Conservation (phyloP, 2,113 vertebrate genomes). For the Oncorhynchus keta region DNA sequence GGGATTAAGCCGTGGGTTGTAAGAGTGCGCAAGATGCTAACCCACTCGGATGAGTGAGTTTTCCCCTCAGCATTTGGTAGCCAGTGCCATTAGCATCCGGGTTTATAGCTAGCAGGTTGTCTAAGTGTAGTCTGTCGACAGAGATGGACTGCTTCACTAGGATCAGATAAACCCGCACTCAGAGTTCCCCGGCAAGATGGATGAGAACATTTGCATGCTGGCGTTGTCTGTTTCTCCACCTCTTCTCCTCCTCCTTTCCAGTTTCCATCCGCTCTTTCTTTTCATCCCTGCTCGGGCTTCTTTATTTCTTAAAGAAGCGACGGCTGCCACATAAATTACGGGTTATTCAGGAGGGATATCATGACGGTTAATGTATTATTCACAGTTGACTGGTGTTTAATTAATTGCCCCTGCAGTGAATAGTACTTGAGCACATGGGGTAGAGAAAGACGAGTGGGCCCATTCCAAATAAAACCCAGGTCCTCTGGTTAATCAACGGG, state of each 20-base stretch:
- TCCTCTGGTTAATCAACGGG: conserved; percentile 44
- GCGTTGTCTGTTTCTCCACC: conserved; percentile 46
- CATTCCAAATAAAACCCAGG: conserved; percentile 45
- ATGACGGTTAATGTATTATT: conserved; percentile 56
- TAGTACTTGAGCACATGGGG: conserved; percentile 30
- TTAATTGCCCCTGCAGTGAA: conserved; percentile 48
- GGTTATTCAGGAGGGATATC: conserved; percentile 41
- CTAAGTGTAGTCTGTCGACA: conserved; percentile 36
- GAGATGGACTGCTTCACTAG: conserved; percentile 58
- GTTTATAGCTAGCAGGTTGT: conserved; percentile 39
- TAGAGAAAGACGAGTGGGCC: conserved; percentile 15
- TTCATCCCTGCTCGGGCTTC: conserved; percentile 19
- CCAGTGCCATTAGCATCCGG: conserved; percentile 27
- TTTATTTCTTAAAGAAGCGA: conserved; percentile 22
- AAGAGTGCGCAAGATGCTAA: not conserved
- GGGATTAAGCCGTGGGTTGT: too few relatives aligned
- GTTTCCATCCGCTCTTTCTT: not conserved
- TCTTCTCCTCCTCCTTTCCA: conserved; percentile 2
- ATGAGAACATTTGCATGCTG: conserved; percentile 61
- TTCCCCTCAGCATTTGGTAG: not conserved
- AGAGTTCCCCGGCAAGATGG: conserved; percentile 54
- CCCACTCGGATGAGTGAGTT: too few relatives aligned
- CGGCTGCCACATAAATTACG: conserved; percentile 53
- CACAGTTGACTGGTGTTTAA: conserved; percentile 52
- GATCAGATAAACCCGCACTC: conserved; percentile 55